Evolutionary conservation across 1,140 invertebrate genomes (phyloP).

Genomic region (Yoshiicerus persimilis): DNA sequence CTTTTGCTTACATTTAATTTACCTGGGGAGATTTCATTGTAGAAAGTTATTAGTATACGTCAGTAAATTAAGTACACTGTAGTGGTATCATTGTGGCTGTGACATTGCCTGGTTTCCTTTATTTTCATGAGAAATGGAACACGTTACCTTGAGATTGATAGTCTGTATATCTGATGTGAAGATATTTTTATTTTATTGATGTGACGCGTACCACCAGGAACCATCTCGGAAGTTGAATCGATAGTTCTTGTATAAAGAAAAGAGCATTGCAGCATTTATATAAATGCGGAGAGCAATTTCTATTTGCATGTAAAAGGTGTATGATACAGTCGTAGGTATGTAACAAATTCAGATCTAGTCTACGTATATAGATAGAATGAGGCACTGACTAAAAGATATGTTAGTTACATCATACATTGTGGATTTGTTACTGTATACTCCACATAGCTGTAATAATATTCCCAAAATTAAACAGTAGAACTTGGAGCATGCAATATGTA

Average conservation of each 20-base stretch:
- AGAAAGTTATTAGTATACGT: not conserved
- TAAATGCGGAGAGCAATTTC: not conserved
- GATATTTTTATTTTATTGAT: not conserved
- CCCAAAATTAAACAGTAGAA: no score
- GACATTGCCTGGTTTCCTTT: not conserved
- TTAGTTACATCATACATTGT: not conserved
- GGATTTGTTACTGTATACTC: no score
- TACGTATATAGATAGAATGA: no score
- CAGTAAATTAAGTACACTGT: not conserved
- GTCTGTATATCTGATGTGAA: not conserved
- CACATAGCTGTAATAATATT: no score
- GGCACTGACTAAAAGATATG: not conserved
- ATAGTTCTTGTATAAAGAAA: not conserved
- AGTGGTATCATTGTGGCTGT: not conserved
- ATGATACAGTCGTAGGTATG: no score
- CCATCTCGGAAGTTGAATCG: conserved; percentile 33
- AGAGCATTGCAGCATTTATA: not conserved
- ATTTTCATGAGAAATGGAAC: conserved; percentile 9
- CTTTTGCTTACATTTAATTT: not conserved
- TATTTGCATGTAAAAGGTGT: not conserved
- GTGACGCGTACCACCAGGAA: not conserved
- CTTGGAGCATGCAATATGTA: no score
- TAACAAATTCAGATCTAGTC: not conserved
- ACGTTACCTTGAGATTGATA: conserved; percentile 10
- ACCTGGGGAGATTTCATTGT: no score